Conservation (phyloP, 2,888 invertebrate genomes). For the Xylota segnis region DNA sequence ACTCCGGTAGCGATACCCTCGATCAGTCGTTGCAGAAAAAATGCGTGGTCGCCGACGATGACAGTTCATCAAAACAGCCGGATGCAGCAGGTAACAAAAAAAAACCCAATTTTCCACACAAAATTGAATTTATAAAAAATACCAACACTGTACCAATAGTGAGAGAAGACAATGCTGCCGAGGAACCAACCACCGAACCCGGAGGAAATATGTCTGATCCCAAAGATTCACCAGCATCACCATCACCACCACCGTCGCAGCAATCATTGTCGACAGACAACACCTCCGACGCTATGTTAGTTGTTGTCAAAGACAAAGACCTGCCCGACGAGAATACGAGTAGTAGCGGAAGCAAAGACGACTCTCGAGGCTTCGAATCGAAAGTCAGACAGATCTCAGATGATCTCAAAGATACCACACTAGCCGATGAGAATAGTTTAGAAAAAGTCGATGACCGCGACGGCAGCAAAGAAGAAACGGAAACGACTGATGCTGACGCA, state of each 20-base stretch:
- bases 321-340: conserved; percentile 50
- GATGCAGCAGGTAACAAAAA: conserved; percentile 72
- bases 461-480: not conserved
- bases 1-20: conserved; percentile 82
- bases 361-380: conserved; percentile 79
- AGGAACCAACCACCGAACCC: conserved; percentile 66
- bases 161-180: conserved; percentile 78
- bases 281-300: conserved; percentile 49
- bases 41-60: conserved; percentile 80
- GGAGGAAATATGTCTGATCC: conserved; percentile 70
- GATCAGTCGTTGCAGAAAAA: conserved; percentile 82
- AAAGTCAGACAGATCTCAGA: conserved; percentile 82
- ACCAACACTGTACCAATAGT: conserved; percentile 36
- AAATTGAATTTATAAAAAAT: not conserved
- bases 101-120: conserved; percentile 21
- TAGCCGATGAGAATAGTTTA: conserved; percentile 78
- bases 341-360: conserved; percentile 60
- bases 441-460: conserved; percentile 56
- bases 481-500: not conserved
- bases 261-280: conserved; percentile 51
- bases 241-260: conserved; percentile 77
- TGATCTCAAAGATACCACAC: conserved; percentile 82
- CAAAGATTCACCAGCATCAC: conserved; percentile 76
- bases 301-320: conserved; percentile 53
- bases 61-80: conserved; percentile 76